Evolutionary conservation across 2,888 invertebrate species (phyloP).

Genomic region (Litoditis marina): DNA sequence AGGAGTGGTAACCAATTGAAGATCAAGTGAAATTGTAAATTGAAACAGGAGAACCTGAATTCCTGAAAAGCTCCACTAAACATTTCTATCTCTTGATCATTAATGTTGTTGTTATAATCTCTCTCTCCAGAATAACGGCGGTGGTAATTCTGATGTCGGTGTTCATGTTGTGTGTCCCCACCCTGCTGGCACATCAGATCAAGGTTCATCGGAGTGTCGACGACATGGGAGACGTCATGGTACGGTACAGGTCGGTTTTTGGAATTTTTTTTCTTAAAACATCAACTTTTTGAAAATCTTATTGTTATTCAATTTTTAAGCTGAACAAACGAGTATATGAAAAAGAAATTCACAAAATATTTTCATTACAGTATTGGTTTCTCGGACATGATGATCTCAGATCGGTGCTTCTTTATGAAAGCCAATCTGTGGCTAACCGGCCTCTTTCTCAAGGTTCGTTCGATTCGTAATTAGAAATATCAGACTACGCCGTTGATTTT

Average conservation of each 20-base stretch:
- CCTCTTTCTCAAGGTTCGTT: constrained; percentile 34
- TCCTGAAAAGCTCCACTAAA: too few species aligned
- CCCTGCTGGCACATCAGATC: constrained; percentile 44
- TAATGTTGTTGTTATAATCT: too few species aligned
- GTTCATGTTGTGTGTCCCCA: constrained; percentile 45
- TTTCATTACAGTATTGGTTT: constrained; percentile 40
- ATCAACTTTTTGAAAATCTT: too few species aligned
- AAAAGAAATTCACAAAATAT: too few species aligned
- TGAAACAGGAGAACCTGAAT: too few species aligned
- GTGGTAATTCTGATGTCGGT: constrained; percentile 33
- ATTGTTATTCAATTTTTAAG: too few species aligned
- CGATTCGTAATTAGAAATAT: too few species aligned
- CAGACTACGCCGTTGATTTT: too few species aligned
- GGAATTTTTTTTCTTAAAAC: neutral
- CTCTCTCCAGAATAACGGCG: constrained; percentile 25
- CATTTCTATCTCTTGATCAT: too few species aligned
- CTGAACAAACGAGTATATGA: too few species aligned
- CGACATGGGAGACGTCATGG: neutral
- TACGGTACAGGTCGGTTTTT: constrained; percentile 5
- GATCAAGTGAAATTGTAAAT: too few species aligned
- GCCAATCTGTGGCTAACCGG: constrained; percentile 52
- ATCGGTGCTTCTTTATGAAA: constrained; percentile 43
- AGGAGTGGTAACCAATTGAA: too few species aligned
- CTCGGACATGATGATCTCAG: constrained; percentile 37
- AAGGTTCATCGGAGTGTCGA: constrained; percentile 16